Conservation (phyloP, 1,140 invertebrate species). For the Bombus waltoni region DNA sequence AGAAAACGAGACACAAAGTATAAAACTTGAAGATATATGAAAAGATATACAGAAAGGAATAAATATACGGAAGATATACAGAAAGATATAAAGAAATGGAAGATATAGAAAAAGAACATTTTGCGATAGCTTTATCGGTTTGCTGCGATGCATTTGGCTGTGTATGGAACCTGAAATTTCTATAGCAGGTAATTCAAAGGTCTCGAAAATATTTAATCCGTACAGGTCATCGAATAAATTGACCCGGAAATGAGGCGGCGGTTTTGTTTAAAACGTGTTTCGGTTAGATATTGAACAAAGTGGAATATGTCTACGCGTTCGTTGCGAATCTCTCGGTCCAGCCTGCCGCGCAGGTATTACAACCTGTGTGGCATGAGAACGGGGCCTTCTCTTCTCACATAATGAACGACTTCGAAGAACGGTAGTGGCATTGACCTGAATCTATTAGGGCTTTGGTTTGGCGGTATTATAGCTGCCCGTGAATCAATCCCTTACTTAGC, state of each 20-base stretch:
- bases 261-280: background rate
- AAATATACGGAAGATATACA: too few relatives aligned
- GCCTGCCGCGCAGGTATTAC: slow-evolving; percentile 56
- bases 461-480: slow-evolving; percentile 71
- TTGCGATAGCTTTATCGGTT: too few relatives aligned
- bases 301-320: slow-evolving; percentile 36
- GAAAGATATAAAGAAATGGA: too few relatives aligned
- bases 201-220: background rate
- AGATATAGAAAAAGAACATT: too few relatives aligned
- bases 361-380: slow-evolving; percentile 70
- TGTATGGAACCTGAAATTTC: too few relatives aligned
- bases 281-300: background rate
- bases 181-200: too few relatives aligned
- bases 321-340: slow-evolving; percentile 44
- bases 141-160: too few relatives aligned
- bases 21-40: too few relatives aligned
- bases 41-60: too few relatives aligned
- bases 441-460: slow-evolving; percentile 71
- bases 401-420: slow-evolving; percentile 71
- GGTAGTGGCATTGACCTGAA: slow-evolving; percentile 73
- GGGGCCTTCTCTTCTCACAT: slow-evolving; percentile 65
- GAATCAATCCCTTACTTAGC: slow-evolving; percentile 71
- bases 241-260: background rate
- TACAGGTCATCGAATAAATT: background rate
- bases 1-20: too few relatives aligned